phyloP scores from a whole-genome alignment of 1,140 invertebrate species.

The Mesaphorura yosii region DNA sequence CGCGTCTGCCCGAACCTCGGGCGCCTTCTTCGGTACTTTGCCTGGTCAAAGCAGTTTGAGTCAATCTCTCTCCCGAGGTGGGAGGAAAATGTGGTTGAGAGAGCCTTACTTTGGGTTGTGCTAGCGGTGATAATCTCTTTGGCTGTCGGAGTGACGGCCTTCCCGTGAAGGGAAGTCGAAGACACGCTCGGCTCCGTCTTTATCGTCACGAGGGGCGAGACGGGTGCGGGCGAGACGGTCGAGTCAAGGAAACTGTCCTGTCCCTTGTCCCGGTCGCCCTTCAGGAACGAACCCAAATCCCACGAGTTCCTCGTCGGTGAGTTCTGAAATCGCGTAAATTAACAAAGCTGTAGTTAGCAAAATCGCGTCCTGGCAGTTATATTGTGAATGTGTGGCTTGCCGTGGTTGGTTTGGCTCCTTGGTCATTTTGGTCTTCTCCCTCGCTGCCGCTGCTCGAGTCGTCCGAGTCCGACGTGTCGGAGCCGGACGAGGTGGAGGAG shows the following conservation, averaged over 20 bases:
- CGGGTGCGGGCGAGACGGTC: neutral
- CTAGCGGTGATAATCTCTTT: neutral
- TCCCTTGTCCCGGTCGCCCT: constrained; percentile 3
- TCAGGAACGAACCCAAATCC: constrained; percentile 22
- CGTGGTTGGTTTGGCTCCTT: constrained; percentile 5
- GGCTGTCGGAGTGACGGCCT: constrained; percentile 31
- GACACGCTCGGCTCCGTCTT: constrained; percentile 23
- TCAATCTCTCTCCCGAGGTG: neutral
- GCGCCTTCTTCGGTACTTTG: constrained; percentile 16
- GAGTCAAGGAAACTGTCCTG: neutral
- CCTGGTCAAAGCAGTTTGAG: neutral
- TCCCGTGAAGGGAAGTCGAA: constrained; percentile 19
- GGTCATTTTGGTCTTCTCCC: constrained; percentile 13
- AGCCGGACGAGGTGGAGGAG: constrained; percentile 22
- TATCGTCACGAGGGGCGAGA: neutral
- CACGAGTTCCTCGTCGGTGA: constrained; percentile 22
- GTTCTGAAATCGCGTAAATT: constrained; percentile 12
- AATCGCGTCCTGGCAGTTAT: neutral
- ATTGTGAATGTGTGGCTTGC: neutral
- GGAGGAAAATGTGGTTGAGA: neutral
- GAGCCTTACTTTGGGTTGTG: neutral
- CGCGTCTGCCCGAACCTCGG: neutral
- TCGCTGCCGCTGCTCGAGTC: constrained; percentile 26
- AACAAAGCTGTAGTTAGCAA: neutral
- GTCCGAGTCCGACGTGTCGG: constrained; percentile 26